phyloP scores from a whole-genome alignment of 1,140 invertebrate species.

The Berghia stephanieae region DNA sequence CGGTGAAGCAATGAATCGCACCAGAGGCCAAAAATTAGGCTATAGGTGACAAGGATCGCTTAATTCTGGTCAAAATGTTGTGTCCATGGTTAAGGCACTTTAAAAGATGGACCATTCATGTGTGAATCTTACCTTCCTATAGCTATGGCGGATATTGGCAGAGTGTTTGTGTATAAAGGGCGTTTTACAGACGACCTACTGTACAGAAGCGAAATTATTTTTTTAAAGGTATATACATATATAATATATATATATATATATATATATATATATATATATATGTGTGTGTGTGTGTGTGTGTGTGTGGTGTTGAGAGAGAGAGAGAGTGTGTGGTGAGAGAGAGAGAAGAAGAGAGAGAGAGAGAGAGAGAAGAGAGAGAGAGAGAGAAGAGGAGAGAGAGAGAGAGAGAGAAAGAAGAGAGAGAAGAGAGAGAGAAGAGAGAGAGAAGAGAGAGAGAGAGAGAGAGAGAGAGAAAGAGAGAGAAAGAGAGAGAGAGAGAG shows the following conservation, averaged over 20 bases:
- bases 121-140: too few relatives aligned
- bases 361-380: constrained; percentile 27
- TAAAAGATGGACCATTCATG: too few relatives aligned
- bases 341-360: constrained; percentile 23
- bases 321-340: constrained; percentile 23
- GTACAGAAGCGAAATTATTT: not conserved
- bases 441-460: constrained; percentile 23
- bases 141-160: not conserved
- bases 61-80: not conserved
- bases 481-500: constrained; percentile 5
- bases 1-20: too few relatives aligned
- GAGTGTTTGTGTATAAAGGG: not conserved
- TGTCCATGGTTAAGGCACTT: too few relatives aligned
- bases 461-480: constrained; percentile 18
- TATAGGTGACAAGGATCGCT: not conserved
- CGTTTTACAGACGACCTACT: not conserved
- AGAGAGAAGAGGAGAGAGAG: not conserved
- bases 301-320: constrained; percentile 15
- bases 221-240: not conserved
- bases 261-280: constrained; percentile 20
- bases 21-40: too few relatives aligned
- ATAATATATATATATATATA: not conserved
- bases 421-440: constrained; percentile 11
- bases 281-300: constrained; percentile 14
- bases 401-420: not conserved